Evolutionary conservation across 2,113 vertebrate genomes (phyloP), one percentile per base, ranked within the genome.

Genomic region (Tamias sibiricus): DNA sequence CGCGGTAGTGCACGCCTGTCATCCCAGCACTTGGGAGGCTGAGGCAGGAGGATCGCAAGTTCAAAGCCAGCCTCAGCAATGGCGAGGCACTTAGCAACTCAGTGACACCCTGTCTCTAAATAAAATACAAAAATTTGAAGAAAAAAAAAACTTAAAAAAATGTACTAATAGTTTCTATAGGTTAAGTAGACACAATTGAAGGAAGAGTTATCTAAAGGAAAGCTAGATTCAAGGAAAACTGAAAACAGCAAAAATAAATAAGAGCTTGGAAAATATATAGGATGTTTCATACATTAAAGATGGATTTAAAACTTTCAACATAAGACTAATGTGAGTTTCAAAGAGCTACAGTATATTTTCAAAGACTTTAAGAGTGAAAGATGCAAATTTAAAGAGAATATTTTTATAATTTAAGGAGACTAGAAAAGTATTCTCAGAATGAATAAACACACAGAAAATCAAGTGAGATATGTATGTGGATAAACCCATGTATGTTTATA

Each of bases 151-250:
- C n/a, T n/a, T n/a, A n/a, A n/a, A n/a, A 81, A 83, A 59, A 47
- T 22, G 8, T 30, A 17, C 81, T 11, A 9, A 76, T 83, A 44
- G 3, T 44, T 83, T 77, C 52, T n/a, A 69, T 52, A 8, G 24
- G 12, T 75, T 59, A 17, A 76, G 22, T 22, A 94, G 76, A 92
- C 13, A 68, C 22, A 82, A 40, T 37, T 68, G 28, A 82, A 75
- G 35, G 75, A 86, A 49, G 3, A 68, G 59, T 82, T 71, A 71
- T 3, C 30, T 28, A 40, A 64, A 68, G 26, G 19, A 26, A 90
- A 87, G 14, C 69, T 62, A 87, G 16, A 69, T 54, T 93, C 75
- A 94, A 71, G 52, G 71, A 93, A 86, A 71, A 54, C n/a, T 20
- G 2, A 87, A 91, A 62, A 62, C 1, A 72, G 5, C 32, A 57